phyloP scores from a whole-genome alignment of 2,888 invertebrate genomes.

The Erannis defoliaria region DNA sequence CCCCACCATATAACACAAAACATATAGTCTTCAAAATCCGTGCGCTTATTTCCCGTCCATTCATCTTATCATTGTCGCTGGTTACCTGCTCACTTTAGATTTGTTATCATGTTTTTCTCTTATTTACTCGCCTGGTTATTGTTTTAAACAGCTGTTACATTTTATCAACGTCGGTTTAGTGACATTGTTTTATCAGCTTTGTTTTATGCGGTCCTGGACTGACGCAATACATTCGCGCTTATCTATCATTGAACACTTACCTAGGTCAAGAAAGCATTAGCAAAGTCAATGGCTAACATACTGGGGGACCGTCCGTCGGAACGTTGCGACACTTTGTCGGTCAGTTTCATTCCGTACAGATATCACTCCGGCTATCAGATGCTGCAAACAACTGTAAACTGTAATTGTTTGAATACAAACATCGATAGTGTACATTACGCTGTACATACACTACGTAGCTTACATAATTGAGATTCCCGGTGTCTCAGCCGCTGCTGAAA shows the following conservation, averaged over 20 bases:
- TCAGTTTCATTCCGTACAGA: constrained; percentile 42
- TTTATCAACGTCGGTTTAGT: constrained; percentile 14
- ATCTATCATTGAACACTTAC: constrained; percentile 48
- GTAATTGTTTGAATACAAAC: constrained; percentile 6
- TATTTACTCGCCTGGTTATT: background rate
- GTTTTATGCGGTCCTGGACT: constrained; percentile 4
- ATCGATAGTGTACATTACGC: constrained; percentile 2
- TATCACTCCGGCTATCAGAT: constrained; percentile 39
- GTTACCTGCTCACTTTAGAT: constrained; percentile 33
- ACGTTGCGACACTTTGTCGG: constrained; percentile 44
- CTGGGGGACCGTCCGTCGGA: constrained; percentile 8
- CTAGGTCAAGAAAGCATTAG: constrained; percentile 62
- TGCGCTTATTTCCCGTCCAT: too few species aligned
- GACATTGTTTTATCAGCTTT: constrained; percentile 27
- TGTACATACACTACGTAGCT: constrained; percentile 11
- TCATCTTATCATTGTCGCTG: too few species aligned
- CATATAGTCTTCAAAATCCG: too few species aligned
- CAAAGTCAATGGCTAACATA: constrained; percentile 46
- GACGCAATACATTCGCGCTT: constrained; percentile 37
- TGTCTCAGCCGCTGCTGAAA: constrained; percentile 18
- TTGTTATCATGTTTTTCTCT: constrained; percentile 1
- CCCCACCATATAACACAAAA: too few species aligned
- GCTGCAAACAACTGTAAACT: background rate
- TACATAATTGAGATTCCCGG: constrained; percentile 28
- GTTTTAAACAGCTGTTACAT: constrained; percentile 12